phyloP scores from a whole-genome alignment of 2,113 vertebrate species.

The Naja naja region DNA sequence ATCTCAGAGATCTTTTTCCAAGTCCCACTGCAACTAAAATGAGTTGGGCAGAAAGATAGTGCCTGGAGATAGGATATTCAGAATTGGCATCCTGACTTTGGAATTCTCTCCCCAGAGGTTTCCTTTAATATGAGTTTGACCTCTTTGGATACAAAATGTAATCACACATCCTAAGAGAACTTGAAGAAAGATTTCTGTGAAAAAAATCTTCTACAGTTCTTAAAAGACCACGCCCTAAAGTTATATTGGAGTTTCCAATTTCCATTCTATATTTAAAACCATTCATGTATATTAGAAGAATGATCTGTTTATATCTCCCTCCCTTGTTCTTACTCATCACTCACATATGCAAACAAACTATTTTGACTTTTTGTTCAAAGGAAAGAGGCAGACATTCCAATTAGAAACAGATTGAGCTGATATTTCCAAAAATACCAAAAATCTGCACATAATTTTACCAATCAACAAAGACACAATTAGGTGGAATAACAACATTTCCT shows the following conservation, averaged over 20 bases:
- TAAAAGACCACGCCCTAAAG: not conserved
- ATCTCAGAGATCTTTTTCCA: not conserved
- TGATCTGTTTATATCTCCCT: not conserved
- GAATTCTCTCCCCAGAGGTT: not conserved
- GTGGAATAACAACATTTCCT: not conserved
- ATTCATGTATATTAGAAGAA: not conserved
- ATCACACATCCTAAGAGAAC: not conserved
- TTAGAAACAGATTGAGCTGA: conserved; percentile 21
- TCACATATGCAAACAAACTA: not conserved
- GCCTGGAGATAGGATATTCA: not conserved
- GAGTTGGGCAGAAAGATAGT: not conserved
- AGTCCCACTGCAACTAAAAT: not conserved
- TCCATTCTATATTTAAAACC: not conserved
- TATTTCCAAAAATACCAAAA: not conserved
- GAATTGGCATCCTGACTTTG: not conserved
- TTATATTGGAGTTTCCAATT: not conserved
- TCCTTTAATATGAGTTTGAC: not conserved
- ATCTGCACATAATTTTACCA: not conserved
- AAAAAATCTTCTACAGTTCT: not conserved
- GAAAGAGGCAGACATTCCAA: not conserved
- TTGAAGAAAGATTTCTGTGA: not conserved
- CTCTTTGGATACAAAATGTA: not conserved
- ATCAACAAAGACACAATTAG: not conserved
- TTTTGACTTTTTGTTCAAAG: not conserved
- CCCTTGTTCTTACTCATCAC: not conserved